Evolutionary conservation across 2,888 invertebrate genomes (phyloP), one percentile per base, ranked within the genome.

Genomic region (Onchidella celtica): DNA sequence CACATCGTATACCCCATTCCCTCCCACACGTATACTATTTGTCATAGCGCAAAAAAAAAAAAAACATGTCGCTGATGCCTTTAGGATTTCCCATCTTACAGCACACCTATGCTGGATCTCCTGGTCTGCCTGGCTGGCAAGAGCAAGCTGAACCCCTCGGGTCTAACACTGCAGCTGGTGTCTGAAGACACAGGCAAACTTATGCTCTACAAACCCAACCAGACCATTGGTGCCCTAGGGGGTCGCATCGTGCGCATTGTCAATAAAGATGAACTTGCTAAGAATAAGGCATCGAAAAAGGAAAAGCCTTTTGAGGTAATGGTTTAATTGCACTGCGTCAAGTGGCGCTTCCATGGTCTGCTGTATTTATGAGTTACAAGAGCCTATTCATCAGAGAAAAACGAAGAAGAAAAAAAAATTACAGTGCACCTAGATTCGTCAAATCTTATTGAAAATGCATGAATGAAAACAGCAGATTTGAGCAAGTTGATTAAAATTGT

Each of bases 31-130:
- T n/a, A n/a, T n/a, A n/a, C n/a, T n/a, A n/a, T n/a, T n/a, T n/a
- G n/a, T n/a, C n/a, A n/a, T n/a, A n/a, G n/a, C n/a, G n/a, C n/a
- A n/a, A n/a, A n/a, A n/a, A n/a, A n/a, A n/a, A n/a, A n/a, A n/a
- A n/a, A n/a, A n/a, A n/a, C n/a, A 17, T 47, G 17, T 47, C 6
- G 59, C 32, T 72, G 27, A 57, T 63, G 2, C 11, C 24, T 9
- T 17, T 57, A 32, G 55, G 59, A 38, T 63, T 63, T 70, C 9
- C 36, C 68, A 9, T 27, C 82, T 94, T 94, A 83, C 94, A 96
- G 96, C 91, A 96, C 96, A 34, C 96, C 96, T 55, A 96, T 96
- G 96, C 95, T 96, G 95, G 96, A 96, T 91, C 94, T 96, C 69
- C 94, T 96, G 86, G 95, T 96, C 76, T 96, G 96, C 91, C 95